phyloP scores from a whole-genome alignment of 2,888 invertebrate species.

The Nesidiocoris tenuis region DNA sequence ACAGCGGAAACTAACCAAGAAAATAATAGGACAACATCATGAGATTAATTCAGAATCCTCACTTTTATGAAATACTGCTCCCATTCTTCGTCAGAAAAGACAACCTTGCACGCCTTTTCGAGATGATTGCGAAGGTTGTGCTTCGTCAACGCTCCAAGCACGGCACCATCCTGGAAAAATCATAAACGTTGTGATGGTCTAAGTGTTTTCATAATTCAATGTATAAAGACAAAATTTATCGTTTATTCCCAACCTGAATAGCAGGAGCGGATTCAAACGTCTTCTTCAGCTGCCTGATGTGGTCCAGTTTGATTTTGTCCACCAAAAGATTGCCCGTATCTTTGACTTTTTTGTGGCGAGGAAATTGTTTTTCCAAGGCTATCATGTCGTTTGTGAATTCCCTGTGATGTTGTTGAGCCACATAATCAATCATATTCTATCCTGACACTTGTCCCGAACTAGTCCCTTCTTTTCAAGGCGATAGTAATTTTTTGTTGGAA shows the following conservation, averaged over 20 bases:
- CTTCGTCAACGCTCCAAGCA: constrained; percentile 14
- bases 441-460: neutral
- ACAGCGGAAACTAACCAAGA: no score
- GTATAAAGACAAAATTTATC: no score
- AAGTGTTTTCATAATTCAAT: no score
- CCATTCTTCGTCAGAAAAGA: constrained; percentile 25
- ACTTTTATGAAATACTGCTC: constrained; percentile 32
- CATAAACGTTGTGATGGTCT: no score
- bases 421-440: neutral
- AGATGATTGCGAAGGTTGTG: neutral
- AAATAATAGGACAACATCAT: no score
- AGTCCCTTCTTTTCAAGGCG: no score
- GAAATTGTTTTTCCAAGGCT: neutral
- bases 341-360: neutral
- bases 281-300: constrained; percentile 5
- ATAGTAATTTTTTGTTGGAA: no score
- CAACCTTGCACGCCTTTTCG: constrained; percentile 9
- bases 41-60: no score
- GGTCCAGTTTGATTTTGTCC: constrained; percentile 20
- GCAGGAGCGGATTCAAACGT: constrained; percentile 9
- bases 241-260: no score
- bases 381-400: constrained; percentile 24
- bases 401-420: no score
- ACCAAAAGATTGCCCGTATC: constrained; percentile 6
- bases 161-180: constrained; percentile 9